Percentiles rank a stretch among this genome's conserved stretches.
Evolutionary conservation across 2,888 invertebrate species (phyloP).

Genomic region (Brachycybe producta): DNA sequence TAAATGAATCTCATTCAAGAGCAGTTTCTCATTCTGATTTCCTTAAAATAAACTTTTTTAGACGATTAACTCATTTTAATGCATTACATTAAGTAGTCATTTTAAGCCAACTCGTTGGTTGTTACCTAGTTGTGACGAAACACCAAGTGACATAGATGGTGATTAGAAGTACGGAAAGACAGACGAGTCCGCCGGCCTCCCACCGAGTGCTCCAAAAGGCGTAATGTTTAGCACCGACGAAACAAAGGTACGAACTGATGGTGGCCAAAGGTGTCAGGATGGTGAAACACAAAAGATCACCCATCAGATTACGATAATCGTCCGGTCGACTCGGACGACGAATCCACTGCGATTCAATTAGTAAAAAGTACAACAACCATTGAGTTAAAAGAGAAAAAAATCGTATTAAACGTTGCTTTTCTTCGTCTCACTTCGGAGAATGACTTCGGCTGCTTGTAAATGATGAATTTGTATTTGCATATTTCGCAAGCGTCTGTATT

Average conservation of each 20-base stretch:
- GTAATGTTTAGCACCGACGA: conserved; percentile 35
- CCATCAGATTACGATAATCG: conserved; percentile 37
- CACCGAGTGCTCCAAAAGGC: conserved; percentile 13
- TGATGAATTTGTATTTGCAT: conserved; percentile 53
- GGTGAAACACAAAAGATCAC: conserved; percentile 44
- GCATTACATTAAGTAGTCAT: too few species aligned
- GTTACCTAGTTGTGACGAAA: conserved; percentile 18
- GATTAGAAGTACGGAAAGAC: conserved; percentile 17
- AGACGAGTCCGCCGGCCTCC: conserved; percentile 18
- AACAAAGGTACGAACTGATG: conserved; percentile 39
- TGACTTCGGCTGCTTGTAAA: conserved; percentile 42
- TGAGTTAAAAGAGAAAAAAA: too few species aligned
- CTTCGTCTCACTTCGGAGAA: conserved; percentile 33
- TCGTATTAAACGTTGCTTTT: too few species aligned
- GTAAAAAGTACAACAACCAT: not conserved
- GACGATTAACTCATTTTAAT: too few species aligned
- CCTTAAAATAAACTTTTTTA: too few species aligned
- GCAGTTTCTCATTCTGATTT: not conserved
- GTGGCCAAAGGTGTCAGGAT: conserved; percentile 45
- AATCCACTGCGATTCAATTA: conserved; percentile 41
- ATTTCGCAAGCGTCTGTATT: conserved; percentile 62
- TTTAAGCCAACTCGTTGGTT: too few species aligned
- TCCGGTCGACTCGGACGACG: conserved; percentile 34
- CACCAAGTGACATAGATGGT: conserved; percentile 18
- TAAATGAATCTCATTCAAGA: too few species aligned